Evolutionary conservation across 2,888 invertebrate species (phyloP), one percentile per base, ranked within the genome.

Genomic region (Uropetala carovei): DNA sequence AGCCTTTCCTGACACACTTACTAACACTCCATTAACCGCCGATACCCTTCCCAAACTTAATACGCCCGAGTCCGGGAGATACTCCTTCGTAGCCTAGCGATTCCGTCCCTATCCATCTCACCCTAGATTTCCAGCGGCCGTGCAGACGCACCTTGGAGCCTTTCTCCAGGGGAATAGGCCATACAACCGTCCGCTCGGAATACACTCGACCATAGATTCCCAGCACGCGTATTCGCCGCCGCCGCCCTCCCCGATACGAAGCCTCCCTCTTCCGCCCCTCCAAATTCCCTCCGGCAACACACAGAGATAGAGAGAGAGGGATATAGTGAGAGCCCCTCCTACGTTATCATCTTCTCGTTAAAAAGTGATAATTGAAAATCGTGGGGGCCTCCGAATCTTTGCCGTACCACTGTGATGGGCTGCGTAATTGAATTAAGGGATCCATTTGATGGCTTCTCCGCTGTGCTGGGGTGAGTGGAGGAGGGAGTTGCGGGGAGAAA

Each of bases 391-490:
- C 92, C 92, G 92, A 93, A 93, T 92, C 93, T 84, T 92, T 92
- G 92, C 86, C 93, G 93, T 94, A 93, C 93, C 93, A 93, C 93
- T 89, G 89, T 92, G 93, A 93, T 93, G 92, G 93, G 93, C 92
- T 92, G 92, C 92, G 92, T 93, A 93, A 93, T 93, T 92, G 91
- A 91, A 93, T 93, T 93, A 93, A 92, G 93, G 93, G 93, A 93
- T 93, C 93, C 93, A 93, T 93, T 93, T 93, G 93, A 93, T 93
- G 93, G 93, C 92, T 93, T 92, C 92, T 92, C 92, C 92, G 92
- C 91, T 91, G 92, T 84, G 92, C 56, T 58, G 60, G 83, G 57
- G 86, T 89, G 91, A 59, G 58, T 27, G 92, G 91, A 59, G 93
- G 93, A 93, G 94, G 93, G 94, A 93, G 93, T 93, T 93, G 11